Base-by-base conservation (phyloP, 2,113 vertebrate species). In the Steatornis caripensis region DNA sequence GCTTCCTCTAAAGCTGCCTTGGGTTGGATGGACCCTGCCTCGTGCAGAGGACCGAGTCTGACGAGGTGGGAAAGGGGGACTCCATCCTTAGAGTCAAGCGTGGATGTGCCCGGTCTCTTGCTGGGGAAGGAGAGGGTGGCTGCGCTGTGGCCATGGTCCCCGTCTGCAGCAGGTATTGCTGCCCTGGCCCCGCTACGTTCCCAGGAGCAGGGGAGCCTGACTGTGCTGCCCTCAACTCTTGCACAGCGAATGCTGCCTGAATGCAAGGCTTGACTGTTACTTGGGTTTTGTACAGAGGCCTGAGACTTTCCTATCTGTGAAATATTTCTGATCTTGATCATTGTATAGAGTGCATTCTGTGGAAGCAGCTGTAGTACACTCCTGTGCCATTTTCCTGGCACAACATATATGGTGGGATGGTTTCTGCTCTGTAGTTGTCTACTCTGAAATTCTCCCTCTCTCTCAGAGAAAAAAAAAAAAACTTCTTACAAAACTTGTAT, bases 291-390 rank as follows among this genome's bases (percentile, higher is more conserved):
- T 30, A 46, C 17, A 57, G 49, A 71, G 54, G 48, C 45, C 69
- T 54, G 71, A 72, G 66, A 68, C 34, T 54, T 69, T 62, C 77
- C 60, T 45, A 19, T 85, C 53, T 86, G 71, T 76, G 29, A 95
- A 81, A 77, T 86, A 77, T n/a, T 87, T 81, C 89, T 90, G 48
- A 45, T 86, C 57, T 34, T 70, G 41, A 68, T 91, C 65, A 78
- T 85, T 84, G n/a, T 45, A 64, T 32, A n/a, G 70, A 90, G 60
- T 26, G 53, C 26, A 62, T 95, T 93, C 80, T 91, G 74, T 68
- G 69, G 83, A 80, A 93, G 66, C 77, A 95, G 77, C 90, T 94
- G 95, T 75, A 90, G 78, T 36, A 92, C 21, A 2, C 37, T 92
- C 74, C 53, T 71, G 72, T 91, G 86, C 80, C 78, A n/a, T 86